Evolutionary conservation across 2,797 vertebrate genomes (phyloP).

Genomic region (Leucoraja ocellata): DNA sequence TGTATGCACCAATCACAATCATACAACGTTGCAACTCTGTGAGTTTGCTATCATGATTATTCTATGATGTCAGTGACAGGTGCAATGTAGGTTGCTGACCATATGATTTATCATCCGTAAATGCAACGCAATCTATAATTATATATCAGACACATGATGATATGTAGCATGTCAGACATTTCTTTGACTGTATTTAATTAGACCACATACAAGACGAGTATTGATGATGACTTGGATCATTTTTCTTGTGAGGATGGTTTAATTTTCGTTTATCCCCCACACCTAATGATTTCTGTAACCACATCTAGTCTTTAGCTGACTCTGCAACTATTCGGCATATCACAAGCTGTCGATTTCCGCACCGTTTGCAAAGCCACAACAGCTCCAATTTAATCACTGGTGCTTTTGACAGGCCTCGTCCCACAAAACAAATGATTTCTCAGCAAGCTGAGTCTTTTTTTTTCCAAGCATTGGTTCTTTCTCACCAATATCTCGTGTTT

Average conservation of each 20-base stretch:
- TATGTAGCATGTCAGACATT: background rate
- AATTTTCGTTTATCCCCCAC: background rate
- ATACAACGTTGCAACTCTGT: background rate
- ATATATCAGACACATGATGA: too few species aligned
- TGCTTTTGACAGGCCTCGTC: background rate
- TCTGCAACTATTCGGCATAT: background rate
- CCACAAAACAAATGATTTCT: background rate
- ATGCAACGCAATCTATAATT: too few species aligned
- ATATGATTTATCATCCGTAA: background rate
- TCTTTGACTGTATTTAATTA: background rate
- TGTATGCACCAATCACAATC: background rate
- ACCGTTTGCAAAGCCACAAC: background rate
- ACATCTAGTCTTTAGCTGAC: background rate
- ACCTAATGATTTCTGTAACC: background rate
- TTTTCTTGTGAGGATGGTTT: background rate
- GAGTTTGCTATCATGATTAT: background rate
- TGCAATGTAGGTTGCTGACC: background rate
- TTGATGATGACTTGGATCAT: background rate
- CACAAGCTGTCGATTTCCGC: background rate
- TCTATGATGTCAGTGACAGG: background rate
- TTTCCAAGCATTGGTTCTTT: background rate
- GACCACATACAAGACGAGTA: background rate
- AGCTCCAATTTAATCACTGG: background rate
- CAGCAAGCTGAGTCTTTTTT: background rate
- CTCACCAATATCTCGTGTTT: background rate